Conservation (phyloP, 2,113 vertebrate species). For the Euleptes europaea region DNA sequence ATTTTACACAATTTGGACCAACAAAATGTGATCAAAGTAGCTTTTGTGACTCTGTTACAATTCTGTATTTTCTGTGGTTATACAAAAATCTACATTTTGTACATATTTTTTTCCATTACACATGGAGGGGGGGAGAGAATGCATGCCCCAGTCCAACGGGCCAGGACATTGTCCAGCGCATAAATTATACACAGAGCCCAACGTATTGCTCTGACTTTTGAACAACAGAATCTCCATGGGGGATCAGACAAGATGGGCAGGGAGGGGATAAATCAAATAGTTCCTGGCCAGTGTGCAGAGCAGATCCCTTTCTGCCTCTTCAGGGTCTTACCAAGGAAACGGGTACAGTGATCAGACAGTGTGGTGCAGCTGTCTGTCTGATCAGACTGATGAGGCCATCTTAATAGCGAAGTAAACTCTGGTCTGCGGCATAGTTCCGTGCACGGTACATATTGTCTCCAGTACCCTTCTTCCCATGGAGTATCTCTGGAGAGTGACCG, state of each 20-base stretch:
- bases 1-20: constrained; percentile 62
- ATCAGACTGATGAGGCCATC: neutral
- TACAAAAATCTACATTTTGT: constrained; percentile 53
- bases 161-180: neutral
- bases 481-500: neutral
- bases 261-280: neutral
- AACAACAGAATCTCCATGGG: neutral
- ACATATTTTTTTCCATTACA: constrained; percentile 35
- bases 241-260: neutral
- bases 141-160: neutral
- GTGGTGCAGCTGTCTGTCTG: neutral
- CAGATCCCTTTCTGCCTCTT: neutral
- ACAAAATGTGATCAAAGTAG: constrained; percentile 61
- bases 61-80: constrained; percentile 40
- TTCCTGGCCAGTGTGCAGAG: neutral
- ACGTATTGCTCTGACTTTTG: neutral
- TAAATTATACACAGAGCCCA: neutral
- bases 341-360: neutral
- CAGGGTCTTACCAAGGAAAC: neutral
- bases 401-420: neutral
- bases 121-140: neutral
- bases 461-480: neutral
- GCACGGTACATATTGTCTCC: neutral
- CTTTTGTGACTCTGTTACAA: constrained; percentile 35
- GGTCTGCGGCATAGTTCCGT: neutral